These are phyloP conservation scores for Protobothrops flavoviridis DNA, from an alignment of 2,113 vertebrate genomes.

Conservation along the genomic window DNA sequence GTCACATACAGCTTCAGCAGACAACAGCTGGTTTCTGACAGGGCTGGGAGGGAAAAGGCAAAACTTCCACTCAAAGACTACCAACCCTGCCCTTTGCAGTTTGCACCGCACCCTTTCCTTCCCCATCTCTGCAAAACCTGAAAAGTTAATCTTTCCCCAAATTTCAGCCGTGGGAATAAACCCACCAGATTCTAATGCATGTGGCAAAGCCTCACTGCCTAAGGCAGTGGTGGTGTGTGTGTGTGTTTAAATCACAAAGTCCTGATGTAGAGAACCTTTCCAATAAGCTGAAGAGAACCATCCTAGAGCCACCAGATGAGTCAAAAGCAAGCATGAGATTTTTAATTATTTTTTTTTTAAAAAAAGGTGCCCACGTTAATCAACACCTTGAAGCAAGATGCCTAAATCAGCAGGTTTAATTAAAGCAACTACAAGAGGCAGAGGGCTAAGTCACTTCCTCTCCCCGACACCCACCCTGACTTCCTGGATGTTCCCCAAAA, in stretches of 20 bases:
- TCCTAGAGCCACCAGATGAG: not conserved
- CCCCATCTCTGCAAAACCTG: not conserved
- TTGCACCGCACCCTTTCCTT: not conserved
- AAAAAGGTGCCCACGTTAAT: not conserved
- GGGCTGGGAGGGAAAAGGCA: constrained; percentile 3
- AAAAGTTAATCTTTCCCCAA: not conserved
- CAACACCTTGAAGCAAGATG: not conserved
- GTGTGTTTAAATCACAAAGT: not conserved
- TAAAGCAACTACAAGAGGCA: not conserved
- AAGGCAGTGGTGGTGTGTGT: not conserved
- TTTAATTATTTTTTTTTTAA: not conserved
- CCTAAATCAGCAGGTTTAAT: not conserved
- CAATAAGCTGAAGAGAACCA: not conserved
- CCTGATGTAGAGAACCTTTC: not conserved
- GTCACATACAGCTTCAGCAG: not conserved
- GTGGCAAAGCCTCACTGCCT: not conserved
- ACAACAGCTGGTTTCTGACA: not conserved
- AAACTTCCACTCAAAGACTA: constrained; percentile 24
- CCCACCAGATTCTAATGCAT: not conserved
- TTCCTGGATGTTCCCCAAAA: constrained; percentile 23
- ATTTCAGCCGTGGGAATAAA: not conserved
- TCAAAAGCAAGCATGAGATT: not conserved
- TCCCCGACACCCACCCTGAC: constrained; percentile 21
- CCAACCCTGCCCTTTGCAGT: not conserved
- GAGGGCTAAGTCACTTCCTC: not conserved